phyloP scores from a whole-genome alignment of 2,888 invertebrate species.

The Phyto melanocephala region DNA sequence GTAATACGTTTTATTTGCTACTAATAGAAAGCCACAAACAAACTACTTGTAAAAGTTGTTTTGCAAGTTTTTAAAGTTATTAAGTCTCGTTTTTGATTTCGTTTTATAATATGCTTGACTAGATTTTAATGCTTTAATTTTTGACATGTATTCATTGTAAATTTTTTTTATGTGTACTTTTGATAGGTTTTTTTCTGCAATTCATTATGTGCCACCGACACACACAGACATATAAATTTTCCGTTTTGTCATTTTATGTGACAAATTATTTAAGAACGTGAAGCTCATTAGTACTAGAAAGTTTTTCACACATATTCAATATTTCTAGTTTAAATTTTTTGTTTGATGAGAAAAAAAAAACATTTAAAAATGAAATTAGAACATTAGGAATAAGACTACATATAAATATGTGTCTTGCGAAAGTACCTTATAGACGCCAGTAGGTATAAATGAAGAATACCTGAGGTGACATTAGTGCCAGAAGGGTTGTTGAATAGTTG shows the following conservation, averaged over 20 bases:
- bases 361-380: background rate
- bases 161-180: background rate
- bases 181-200: background rate
- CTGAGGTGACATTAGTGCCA: background rate
- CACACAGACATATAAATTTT: background rate
- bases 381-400: no score
- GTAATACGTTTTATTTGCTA: no score
- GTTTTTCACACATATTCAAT: background rate
- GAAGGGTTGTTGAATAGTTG: background rate
- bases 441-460: background rate
- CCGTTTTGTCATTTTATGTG: constrained; percentile 16
- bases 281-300: background rate
- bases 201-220: background rate
- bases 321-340: background rate
- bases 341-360: background rate
- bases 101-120: constrained; percentile 12
- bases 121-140: constrained; percentile 37
- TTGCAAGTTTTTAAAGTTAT: background rate
- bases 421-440: constrained; percentile 20
- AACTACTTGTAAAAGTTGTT: no score
- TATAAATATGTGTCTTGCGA: background rate
- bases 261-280: constrained; percentile 50
- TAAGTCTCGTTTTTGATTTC: background rate
- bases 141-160: background rate
- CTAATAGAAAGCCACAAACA: no score